Base-by-base conservation (phyloP, 1,140 invertebrate species). In the Paracyclopina nana region DNA sequence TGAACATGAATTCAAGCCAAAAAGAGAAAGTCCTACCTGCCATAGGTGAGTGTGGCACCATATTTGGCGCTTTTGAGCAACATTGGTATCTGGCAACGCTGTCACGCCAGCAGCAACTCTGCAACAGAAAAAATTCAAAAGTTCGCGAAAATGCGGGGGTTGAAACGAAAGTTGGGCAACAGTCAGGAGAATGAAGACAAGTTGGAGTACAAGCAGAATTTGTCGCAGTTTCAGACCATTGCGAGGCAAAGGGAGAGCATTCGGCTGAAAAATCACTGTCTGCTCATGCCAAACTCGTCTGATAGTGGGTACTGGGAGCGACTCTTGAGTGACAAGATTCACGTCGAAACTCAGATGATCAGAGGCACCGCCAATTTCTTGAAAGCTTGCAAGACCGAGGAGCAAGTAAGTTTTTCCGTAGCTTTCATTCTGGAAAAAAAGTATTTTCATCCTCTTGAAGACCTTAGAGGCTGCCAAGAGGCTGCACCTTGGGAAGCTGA, bases 391-490 rank as follows among this genome's bases (percentile, higher is more conserved):
- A 24, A 44, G 5, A 44, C 43, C 16, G 24, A 48, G n/a, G 22
- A 11, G 11, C 46, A 48, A 29, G 20, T 38, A 38, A 31, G 14
- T 8, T 9, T 31, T 9, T 31, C 8, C 8, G 8, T 31, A 9
- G 14, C 29, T 14, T 14, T 14, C 14, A 8, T 31, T 31, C 8
- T 31, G 14, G 8, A 14, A 31, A 31, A 9, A 14, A 31, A 9
- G 29, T 8, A 31, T 31, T 14, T 31, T 31, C 8, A 31, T 31
- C n/a, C 4, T 29, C 4, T n/a, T 48, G 2, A 4, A 22, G 14
- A 26, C 16, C 14, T 29, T 52, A 11, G 50, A 52, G 27, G 50
- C 50, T 9, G 50, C 38, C 40, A 52, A 52, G 27, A 52, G 14
- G 18, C 20, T 52, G 22, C 16, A 24, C 4, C 11, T 38, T 2